These are phyloP conservation scores for Odontophorus gujanensis DNA, from an alignment of 2,113 vertebrate species.

Conservation along the genomic window DNA sequence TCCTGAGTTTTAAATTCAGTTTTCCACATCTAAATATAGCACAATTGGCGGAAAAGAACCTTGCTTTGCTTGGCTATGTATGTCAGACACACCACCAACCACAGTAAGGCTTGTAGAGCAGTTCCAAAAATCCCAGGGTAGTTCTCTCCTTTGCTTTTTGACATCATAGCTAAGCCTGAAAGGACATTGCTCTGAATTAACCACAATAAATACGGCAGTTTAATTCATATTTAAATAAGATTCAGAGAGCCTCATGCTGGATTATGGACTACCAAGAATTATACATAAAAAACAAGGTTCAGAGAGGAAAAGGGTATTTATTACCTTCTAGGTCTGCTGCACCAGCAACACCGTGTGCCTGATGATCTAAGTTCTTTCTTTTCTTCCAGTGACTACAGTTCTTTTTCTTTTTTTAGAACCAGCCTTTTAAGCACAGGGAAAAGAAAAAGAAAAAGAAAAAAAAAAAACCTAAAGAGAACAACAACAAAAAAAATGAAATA, in stretches of 20 bases:
- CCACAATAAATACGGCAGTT: background rate
- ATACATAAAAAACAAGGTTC: background rate
- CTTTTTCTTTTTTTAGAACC: background rate
- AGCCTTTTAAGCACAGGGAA: background rate
- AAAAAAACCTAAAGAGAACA: too few relatives aligned
- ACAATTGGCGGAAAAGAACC: background rate
- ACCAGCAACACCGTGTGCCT: background rate
- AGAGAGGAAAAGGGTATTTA: background rate
- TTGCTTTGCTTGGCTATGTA: background rate
- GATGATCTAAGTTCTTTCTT: background rate
- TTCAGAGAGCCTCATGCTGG: background rate
- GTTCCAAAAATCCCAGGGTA: background rate
- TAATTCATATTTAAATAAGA: background rate
- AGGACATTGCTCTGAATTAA: background rate
- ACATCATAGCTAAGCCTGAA: background rate
- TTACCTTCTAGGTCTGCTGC: background rate
- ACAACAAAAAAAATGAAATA: background rate
- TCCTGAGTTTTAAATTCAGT: background rate
- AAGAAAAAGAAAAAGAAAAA: background rate
- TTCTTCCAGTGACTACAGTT: background rate
- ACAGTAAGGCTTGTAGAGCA: background rate
- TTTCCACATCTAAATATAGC: background rate
- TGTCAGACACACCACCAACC: background rate
- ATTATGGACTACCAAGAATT: background rate
- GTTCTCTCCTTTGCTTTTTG: background rate